Conservation (phyloP, 2,888 invertebrate species). For the Morinoia aosen region DNA sequence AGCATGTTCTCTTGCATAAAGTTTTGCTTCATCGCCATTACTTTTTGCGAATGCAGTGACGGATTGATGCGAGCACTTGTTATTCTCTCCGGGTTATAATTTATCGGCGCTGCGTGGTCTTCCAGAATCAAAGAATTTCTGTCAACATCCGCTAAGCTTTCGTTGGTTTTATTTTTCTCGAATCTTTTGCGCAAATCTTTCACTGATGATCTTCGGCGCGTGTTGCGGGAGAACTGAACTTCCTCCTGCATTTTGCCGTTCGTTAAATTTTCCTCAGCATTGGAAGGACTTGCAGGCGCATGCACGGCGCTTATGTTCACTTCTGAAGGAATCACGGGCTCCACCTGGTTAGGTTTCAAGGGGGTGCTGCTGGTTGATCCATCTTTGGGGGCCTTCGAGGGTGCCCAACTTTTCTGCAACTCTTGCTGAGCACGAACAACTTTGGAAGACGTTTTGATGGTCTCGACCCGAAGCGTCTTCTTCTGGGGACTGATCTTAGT, state of each 20-base stretch:
- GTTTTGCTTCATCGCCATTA: background rate
- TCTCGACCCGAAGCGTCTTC: background rate
- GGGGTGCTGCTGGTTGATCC: slow-evolving; percentile 14
- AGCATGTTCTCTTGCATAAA: background rate
- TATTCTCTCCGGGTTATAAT: background rate
- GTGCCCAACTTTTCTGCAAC: background rate
- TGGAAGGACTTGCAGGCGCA: background rate
- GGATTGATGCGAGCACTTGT: background rate
- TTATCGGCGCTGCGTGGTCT: background rate
- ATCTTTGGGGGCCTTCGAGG: background rate
- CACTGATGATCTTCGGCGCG: slow-evolving; percentile 4
- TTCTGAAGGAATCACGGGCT: background rate
- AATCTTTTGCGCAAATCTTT: background rate
- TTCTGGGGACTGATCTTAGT: background rate
- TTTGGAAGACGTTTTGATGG: background rate
- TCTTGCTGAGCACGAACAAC: background rate
- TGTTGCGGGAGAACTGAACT: background rate
- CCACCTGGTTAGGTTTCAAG: background rate
- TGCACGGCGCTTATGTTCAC: slow-evolving; percentile 19
- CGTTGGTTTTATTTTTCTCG: background rate
- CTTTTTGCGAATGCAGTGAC: background rate
- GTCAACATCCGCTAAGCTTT: background rate
- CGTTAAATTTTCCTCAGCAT: background rate
- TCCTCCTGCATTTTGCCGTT: background rate
- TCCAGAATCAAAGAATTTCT: background rate